Evolutionary conservation across 2,113 vertebrate genomes (phyloP).

Genomic region (Oenanthe melanoleuca): DNA sequence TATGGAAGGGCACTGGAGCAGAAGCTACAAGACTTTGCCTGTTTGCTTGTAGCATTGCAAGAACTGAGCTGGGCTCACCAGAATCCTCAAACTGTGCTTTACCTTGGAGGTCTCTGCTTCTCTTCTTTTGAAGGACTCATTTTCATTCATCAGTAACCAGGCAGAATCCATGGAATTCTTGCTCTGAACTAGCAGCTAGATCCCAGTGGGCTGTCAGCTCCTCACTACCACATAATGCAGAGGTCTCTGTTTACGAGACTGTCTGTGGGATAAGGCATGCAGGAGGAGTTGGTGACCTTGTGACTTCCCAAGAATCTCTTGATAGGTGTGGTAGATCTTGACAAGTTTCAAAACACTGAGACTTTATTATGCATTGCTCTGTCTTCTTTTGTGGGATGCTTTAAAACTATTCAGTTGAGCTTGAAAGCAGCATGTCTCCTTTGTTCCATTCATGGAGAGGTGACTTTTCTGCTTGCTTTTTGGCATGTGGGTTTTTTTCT

Average conservation of each 20-base stretch:
- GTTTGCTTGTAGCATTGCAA: neutral
- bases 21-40: neutral
- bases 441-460: neutral
- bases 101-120: neutral
- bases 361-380: neutral
- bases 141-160: neutral
- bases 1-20: neutral
- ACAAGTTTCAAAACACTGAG: neutral
- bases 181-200: neutral
- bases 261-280: neutral
- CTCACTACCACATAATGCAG: neutral
- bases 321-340: neutral
- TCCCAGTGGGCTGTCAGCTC: neutral
- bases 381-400: neutral
- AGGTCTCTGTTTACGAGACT: neutral
- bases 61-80: neutral
- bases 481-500: neutral
- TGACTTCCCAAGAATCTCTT: neutral
- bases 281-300: neutral
- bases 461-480: neutral
- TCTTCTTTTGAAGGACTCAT: neutral
- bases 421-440: neutral
- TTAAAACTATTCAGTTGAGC: neutral
- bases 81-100: neutral
- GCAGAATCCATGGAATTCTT: neutral